Evolutionary conservation across 1,140 invertebrate species (phyloP).

Genomic region (Diachasma alloeum): DNA sequence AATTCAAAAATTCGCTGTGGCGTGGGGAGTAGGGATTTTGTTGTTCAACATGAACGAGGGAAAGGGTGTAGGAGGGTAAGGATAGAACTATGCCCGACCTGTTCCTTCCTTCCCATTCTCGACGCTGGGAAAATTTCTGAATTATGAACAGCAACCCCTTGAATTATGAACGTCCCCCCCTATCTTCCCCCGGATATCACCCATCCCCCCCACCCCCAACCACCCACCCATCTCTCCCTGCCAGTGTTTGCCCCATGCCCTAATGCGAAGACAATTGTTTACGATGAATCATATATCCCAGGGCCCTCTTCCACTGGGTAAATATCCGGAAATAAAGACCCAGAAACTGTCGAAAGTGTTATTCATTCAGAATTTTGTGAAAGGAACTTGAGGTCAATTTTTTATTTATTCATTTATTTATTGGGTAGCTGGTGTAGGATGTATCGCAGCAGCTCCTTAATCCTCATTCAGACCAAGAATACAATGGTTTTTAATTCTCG

Average conservation of each 20-base stretch:
- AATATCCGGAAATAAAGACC: too few relatives aligned
- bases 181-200: not conserved
- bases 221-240: not conserved
- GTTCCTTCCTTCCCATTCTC: not conserved
- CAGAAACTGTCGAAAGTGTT: too few relatives aligned
- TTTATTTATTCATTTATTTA: too few relatives aligned
- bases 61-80: not conserved
- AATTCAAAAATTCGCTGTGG: not conserved
- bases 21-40: not conserved
- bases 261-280: conserved; percentile 1
- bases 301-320: too few relatives aligned
- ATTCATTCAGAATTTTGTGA: too few relatives aligned
- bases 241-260: not conserved
- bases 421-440: too few relatives aligned
- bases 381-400: too few relatives aligned
- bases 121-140: not conserved
- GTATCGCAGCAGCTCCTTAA: too few relatives aligned
- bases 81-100: not conserved
- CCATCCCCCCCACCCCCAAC: not conserved
- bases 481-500: too few relatives aligned
- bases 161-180: not conserved
- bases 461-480: too few relatives aligned
- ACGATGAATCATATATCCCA: not conserved
- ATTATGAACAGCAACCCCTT: not conserved
- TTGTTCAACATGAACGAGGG: not conserved